Conservation (phyloP, 35 echinoderm and acorn worm species). For the Apostichopus californicus region DNA sequence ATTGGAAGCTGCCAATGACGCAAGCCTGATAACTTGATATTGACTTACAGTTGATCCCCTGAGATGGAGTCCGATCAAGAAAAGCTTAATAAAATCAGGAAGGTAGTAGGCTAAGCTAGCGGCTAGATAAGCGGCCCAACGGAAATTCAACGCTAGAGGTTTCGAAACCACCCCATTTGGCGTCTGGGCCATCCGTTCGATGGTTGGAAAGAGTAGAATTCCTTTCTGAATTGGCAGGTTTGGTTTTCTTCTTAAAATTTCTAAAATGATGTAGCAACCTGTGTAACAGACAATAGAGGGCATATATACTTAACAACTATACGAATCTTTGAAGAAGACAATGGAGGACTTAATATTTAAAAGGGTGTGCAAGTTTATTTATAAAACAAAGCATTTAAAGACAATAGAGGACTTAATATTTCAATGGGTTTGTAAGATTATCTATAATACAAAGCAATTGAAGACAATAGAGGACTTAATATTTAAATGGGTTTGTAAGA, state of each 20-base stretch:
- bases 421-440: too few species aligned
- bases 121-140: conserved; percentile 51
- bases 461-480: too few species aligned
- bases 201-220: conserved; percentile 63
- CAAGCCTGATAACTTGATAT: too few species aligned
- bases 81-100: conserved; percentile 24
- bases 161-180: conserved; percentile 53
- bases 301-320: too few species aligned
- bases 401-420: too few species aligned
- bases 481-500: too few species aligned
- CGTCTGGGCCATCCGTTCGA: conserved; percentile 58
- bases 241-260: conserved; percentile 61
- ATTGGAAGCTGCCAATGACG: too few species aligned
- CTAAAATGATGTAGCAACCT: conserved; percentile 73
- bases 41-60: conserved; percentile 30
- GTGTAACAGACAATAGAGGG: not conserved
- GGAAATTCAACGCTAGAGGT: conserved; percentile 54
- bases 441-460: too few species aligned
- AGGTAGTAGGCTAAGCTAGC: conserved; percentile 39
- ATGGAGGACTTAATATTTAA: too few species aligned
- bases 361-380: too few species aligned
- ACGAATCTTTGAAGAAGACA: too few species aligned
- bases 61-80: conserved; percentile 43
- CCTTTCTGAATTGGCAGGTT: conserved; percentile 48
- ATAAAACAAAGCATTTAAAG: too few species aligned